Conservation (phyloP, 2,888 invertebrate species). For the Chrysopilus asiliformis region DNA sequence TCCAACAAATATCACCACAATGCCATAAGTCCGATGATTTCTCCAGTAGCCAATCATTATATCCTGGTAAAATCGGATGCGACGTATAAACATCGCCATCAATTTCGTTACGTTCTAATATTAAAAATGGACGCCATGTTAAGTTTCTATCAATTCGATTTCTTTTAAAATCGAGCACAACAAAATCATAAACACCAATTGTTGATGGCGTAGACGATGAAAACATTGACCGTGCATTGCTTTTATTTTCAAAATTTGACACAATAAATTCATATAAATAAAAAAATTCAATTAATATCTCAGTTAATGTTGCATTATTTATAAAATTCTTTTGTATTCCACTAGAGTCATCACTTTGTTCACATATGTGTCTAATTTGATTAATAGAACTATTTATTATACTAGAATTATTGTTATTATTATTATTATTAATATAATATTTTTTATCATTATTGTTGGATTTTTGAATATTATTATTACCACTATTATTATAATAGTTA, state of each 20-base stretch:
- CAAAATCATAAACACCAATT: too few species aligned
- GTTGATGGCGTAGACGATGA: too few species aligned
- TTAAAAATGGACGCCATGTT: slow-evolving; percentile 34
- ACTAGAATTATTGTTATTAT: too few species aligned
- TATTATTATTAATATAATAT: too few species aligned
- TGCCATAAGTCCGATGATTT: slow-evolving; percentile 27
- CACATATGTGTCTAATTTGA: not conserved
- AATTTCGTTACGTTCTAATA: slow-evolving; percentile 29
- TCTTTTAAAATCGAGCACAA: slow-evolving; percentile 29
- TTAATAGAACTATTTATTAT: not conserved
- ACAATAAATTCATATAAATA: slow-evolving; percentile 31
- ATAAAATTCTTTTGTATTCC: too few species aligned
- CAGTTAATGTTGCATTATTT: not conserved
- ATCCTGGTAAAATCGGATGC: slow-evolving; percentile 33
- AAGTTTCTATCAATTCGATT: slow-evolving; percentile 13
- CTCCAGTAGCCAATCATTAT: slow-evolving; percentile 33
- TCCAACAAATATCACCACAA: slow-evolving; percentile 34
- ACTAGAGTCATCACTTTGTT: too few species aligned
- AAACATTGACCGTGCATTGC: slow-evolving; percentile 23
- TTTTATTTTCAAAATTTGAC: slow-evolving; percentile 9
- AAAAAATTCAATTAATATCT: slow-evolving; percentile 22
- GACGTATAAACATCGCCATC: slow-evolving; percentile 27
- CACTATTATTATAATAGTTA: too few species aligned
- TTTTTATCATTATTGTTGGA: too few species aligned
- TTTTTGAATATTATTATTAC: not conserved